Evolutionary conservation across 2,888 invertebrate species (phyloP), one percentile per base, ranked within the genome.

Genomic region (Athalia rosae): DNA sequence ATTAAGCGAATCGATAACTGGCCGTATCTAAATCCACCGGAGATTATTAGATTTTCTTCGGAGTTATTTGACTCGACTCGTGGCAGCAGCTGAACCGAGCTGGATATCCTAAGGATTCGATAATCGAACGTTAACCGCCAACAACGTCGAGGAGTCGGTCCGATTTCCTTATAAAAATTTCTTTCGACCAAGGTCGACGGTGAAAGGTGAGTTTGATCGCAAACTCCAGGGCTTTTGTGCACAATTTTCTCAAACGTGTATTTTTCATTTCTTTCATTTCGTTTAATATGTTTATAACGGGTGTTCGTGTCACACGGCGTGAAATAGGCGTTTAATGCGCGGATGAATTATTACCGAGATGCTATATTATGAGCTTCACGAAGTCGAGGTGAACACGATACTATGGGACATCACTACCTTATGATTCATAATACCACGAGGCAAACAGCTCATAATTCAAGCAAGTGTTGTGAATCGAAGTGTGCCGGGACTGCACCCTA

Each of bases 251-350:
- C 15, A 6, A 11, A 41, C n/a, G 61, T 9, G 11, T 0, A 47
- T 1, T 7, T 0, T 69, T n/a, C 4, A 7, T 0, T 43, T 43
- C 50, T 13, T 43, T 71, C 2, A 3, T 13, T 43, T 41, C 9
- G 43, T 28, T 41, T 43, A 43, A 28, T 13, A 13, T 41, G 62
- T 80, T 78, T 81, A 80, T 80, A 83, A 81, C 80, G 81, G 81
- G 81, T 81, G 79, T 82, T 81, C 80, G 80, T 81, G 83, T 84
- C 83, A 83, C 79, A 78, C 28, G 28, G 82, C 83, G 83, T 83
- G 83, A 83, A 83, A 83, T 81, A 81, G 83, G 83, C 84, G 83
- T 83, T 83, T 83, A 84, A 83, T 80, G 81, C 79, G 82, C 81
- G 81, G 78, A 84, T 84, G 83, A 84, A 81, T 84, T 83, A 83